Percentiles rank a stretch among this genome's conserved stretches.
Evolutionary conservation across 2,888 invertebrate genomes (phyloP).

Genomic region (Oasisia sp.): DNA sequence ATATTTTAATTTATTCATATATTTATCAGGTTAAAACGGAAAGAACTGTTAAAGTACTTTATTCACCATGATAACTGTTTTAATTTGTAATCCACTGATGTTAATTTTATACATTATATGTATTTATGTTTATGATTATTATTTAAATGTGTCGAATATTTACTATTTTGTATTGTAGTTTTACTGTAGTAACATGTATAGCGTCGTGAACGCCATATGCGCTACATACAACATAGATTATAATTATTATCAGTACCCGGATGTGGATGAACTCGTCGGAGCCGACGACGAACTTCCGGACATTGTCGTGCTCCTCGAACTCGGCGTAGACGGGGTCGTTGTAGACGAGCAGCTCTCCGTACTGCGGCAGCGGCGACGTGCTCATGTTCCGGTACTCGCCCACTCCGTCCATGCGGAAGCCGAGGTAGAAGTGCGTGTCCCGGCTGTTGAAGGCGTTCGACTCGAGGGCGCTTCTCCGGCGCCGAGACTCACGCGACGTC

Average conservation of each 20-base stretch:
- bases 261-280: neutral
- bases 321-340: constrained; percentile 31
- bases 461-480: neutral
- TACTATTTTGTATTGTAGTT: too few relatives aligned
- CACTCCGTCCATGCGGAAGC: constrained; percentile 40
- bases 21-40: too few relatives aligned
- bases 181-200: too few relatives aligned
- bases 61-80: too few relatives aligned
- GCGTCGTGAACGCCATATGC: too few relatives aligned
- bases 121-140: too few relatives aligned
- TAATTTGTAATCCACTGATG: too few relatives aligned
- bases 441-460: constrained; percentile 19
- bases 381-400: constrained; percentile 34
- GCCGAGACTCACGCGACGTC: neutral
- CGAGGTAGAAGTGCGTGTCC: constrained; percentile 37
- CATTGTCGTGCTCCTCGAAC: constrained; percentile 25
- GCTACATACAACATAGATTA: too few relatives aligned
- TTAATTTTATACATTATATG: too few relatives aligned
- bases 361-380: constrained; percentile 30
- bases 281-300: constrained; percentile 24
- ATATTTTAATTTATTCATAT: too few relatives aligned
- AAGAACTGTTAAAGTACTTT: too few relatives aligned
- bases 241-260: neutral
- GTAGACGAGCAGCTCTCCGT: constrained; percentile 34
- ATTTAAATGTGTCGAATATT: too few relatives aligned